Percentiles rank a stretch among this genome's conserved stretches.
Conservation (phyloP, 2,113 vertebrate genomes). For the Otis tarda region DNA sequence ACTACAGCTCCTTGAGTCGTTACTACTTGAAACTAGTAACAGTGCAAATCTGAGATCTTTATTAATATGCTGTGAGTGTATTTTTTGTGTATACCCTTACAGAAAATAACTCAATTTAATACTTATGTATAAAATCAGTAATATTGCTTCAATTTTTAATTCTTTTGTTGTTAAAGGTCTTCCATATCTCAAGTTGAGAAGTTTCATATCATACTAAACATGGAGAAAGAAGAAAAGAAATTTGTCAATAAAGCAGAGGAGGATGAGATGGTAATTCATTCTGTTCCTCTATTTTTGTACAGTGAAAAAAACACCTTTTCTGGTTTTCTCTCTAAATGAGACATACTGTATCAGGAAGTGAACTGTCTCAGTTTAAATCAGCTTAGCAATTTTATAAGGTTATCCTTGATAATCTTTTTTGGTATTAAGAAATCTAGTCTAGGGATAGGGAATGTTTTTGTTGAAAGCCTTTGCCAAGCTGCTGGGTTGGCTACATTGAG, state of each 20-base stretch:
- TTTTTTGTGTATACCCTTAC: neutral
- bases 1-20: neutral
- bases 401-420: neutral
- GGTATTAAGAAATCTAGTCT: neutral
- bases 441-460: neutral
- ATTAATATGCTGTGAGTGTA: neutral
- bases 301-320: neutral
- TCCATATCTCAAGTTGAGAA: conserved; percentile 56
- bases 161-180: conserved; percentile 40
- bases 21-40: neutral
- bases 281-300: neutral
- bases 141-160: neutral
- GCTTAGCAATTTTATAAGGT: neutral
- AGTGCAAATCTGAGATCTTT: neutral
- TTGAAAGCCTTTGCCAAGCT: neutral
- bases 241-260: conserved; percentile 90
- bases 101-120: neutral
- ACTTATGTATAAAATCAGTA: neutral
- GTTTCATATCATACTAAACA: conserved; percentile 70
- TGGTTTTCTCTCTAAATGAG: neutral
- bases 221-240: conserved; percentile 92
- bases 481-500: neutral
- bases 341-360: neutral
- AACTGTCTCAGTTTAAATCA: neutral
- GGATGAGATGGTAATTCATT: conserved; percentile 90